Evolutionary conservation across 2,888 invertebrate species (phyloP).

Genomic region (Agrotis puta): DNA sequence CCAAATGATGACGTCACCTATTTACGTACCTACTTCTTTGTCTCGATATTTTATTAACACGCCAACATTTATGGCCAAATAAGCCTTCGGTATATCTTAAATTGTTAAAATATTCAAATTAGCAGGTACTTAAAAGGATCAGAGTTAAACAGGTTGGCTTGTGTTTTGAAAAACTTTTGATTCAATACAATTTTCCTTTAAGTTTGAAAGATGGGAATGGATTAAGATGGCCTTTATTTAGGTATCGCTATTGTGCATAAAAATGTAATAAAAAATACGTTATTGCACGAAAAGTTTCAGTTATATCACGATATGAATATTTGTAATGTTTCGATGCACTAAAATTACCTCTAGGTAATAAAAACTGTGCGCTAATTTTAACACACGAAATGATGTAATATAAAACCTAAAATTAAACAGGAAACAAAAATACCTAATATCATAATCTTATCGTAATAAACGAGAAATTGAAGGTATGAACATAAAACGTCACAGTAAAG

Average conservation of each 20-base stretch:
- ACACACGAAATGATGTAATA: neutral
- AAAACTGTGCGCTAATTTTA: neutral
- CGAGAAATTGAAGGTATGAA: conserved; percentile 10
- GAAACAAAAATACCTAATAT: neutral
- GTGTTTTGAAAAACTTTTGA: conserved; percentile 3
- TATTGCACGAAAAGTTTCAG: no score
- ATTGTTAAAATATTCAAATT: conserved; percentile 42
- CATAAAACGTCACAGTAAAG: conserved; percentile 6
- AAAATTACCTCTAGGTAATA: neutral
- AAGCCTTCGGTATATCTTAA: conserved; percentile 15
- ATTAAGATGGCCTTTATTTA: no score
- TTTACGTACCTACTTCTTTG: conserved; percentile 41
- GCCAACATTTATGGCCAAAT: conserved; percentile 19
- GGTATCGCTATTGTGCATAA: neutral
- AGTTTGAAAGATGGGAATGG: neutral
- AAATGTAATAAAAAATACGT: neutral
- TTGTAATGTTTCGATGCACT: conserved; percentile 5
- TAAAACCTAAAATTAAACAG: neutral
- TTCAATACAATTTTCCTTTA: neutral
- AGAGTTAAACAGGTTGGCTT: neutral
- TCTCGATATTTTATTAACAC: conserved; percentile 29
- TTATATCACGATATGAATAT: no score
- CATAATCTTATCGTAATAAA: conserved; percentile 7
- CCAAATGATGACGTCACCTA: conserved; percentile 40
- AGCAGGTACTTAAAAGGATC: neutral